Evolutionary conservation across 2,113 vertebrate genomes (phyloP).

Genomic region (Petaurus breviceps): DNA sequence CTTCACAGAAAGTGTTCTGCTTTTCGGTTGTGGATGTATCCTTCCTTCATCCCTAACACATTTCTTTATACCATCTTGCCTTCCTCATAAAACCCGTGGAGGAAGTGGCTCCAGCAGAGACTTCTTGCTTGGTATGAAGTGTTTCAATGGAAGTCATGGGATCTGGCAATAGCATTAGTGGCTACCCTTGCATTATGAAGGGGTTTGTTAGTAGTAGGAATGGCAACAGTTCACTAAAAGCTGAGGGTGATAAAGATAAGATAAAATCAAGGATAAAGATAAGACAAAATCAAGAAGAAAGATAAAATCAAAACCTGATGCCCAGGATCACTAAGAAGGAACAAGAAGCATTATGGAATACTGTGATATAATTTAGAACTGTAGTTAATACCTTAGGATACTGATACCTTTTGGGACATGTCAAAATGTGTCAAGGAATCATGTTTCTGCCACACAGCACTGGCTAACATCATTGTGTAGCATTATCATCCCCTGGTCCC

Average conservation of each 20-base stretch:
- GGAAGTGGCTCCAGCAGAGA: background rate
- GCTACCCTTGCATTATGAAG: background rate
- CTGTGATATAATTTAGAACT: background rate
- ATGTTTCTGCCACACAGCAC: background rate
- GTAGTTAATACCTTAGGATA: background rate
- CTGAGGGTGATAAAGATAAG: background rate
- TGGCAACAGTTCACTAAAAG: background rate
- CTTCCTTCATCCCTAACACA: background rate
- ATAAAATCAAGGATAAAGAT: background rate
- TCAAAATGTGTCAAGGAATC: background rate
- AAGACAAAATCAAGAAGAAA: too few relatives aligned
- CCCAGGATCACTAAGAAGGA: background rate
- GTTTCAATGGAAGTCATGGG: background rate
- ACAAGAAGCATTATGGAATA: background rate
- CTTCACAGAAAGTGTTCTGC: background rate
- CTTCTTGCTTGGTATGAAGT: background rate
- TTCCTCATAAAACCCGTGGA: background rate
- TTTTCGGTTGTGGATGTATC: background rate
- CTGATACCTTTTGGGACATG: background rate
- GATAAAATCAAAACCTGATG: background rate
- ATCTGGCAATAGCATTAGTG: background rate
- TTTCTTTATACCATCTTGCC: background rate
- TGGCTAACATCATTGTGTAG: background rate
- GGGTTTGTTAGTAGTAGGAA: background rate
- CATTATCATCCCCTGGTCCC: background rate